These are phyloP conservation scores for Parasteatoda lunata DNA, from an alignment of 2,888 invertebrate genomes.

Conservation along the genomic window DNA sequence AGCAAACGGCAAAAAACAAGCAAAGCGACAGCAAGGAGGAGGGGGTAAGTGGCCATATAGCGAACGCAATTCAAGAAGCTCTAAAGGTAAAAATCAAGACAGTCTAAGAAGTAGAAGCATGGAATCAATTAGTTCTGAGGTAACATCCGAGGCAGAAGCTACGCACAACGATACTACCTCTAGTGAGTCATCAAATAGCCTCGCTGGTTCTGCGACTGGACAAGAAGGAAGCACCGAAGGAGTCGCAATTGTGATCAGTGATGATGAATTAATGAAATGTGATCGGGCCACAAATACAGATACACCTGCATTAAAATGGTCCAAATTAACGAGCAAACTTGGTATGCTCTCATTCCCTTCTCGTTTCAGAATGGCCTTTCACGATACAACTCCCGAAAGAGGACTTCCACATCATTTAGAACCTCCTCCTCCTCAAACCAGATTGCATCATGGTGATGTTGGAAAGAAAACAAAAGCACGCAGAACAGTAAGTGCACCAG, in stretches of 20 bases:
- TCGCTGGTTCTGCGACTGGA: constrained; percentile 40
- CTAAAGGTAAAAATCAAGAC: constrained; percentile 41
- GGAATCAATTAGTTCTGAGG: constrained; percentile 65
- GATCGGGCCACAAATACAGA: constrained; percentile 68
- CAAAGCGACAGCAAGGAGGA: constrained; percentile 33
- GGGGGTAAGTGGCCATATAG: constrained; percentile 56
- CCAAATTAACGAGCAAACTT: constrained; percentile 61
- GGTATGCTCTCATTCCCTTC: constrained; percentile 58
- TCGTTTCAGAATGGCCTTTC: constrained; percentile 60
- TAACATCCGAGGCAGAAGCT: constrained; percentile 59
- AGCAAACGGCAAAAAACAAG: constrained; percentile 60
- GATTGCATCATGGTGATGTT: constrained; percentile 18
- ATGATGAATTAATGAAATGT: constrained; percentile 49
- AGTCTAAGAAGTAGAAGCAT: constrained; percentile 61
- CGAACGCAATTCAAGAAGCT: constrained; percentile 52
- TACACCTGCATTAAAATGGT: constrained; percentile 66
- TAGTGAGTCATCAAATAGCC: constrained; percentile 56
- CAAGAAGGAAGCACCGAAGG: constrained; percentile 25
- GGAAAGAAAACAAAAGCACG: constrained; percentile 58
- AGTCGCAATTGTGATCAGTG: constrained; percentile 43
- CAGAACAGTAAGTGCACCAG: constrained; percentile 67
- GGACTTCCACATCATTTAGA: constrained; percentile 9
- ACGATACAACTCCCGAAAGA: constrained; percentile 40
- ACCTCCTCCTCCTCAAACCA: constrained; percentile 8
- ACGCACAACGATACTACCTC: constrained; percentile 67